These are phyloP conservation scores for Urocynchramus pylzowi DNA, from an alignment of 2,113 vertebrate species.

Conservation along the genomic window DNA sequence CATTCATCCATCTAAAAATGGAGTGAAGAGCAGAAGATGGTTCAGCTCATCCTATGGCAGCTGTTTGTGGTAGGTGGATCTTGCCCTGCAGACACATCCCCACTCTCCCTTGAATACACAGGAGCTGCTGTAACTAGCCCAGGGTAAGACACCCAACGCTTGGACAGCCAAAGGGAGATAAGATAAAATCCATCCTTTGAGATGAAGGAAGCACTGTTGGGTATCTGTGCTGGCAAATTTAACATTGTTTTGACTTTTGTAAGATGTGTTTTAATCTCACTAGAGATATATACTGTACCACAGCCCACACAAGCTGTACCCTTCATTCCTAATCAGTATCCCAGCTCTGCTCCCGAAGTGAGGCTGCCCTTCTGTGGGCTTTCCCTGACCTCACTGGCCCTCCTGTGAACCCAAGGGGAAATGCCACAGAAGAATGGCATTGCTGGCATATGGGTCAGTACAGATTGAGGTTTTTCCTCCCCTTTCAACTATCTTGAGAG, in stretches of 20 bases:
- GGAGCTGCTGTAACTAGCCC: background rate
- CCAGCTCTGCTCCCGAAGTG: background rate
- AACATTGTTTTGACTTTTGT: background rate
- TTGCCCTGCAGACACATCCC: rapidly evolving
- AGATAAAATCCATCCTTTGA: background rate
- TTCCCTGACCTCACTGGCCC: background rate
- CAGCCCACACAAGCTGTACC: background rate
- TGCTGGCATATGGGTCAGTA: rapidly evolving
- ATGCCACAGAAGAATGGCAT: background rate
- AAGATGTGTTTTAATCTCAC: background rate
- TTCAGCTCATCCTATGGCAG: background rate
- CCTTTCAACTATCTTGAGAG: background rate
- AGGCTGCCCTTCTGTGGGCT: background rate
- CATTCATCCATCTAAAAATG: background rate
- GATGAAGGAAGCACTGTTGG: background rate
- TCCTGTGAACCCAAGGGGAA: background rate
- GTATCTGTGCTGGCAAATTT: background rate
- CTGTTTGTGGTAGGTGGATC: background rate
- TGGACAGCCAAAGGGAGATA: background rate
- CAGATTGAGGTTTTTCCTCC: rapidly evolving
- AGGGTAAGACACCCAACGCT: background rate
- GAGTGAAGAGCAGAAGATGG: background rate
- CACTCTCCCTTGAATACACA: background rate
- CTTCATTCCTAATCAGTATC: background rate
- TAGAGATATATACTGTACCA: background rate